Evolutionary conservation across 2,797 vertebrate species (phyloP).

Genomic region (Danionella dracula): DNA sequence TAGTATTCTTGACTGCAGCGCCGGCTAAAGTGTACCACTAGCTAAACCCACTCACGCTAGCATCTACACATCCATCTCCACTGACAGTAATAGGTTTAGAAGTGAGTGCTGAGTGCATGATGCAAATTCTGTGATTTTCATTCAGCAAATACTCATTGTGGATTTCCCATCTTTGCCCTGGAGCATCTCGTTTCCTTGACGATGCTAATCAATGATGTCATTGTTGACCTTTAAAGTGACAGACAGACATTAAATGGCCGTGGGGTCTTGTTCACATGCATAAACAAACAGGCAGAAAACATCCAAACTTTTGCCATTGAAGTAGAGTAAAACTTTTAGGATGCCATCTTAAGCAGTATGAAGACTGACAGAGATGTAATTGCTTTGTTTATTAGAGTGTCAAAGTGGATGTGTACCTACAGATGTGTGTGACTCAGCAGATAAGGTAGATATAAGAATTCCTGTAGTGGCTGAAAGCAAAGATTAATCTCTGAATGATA

Average conservation of each 20-base stretch:
- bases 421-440: conserved; percentile 11
- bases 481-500: conserved; percentile 31
- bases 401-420: conserved; percentile 23
- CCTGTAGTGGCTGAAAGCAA: conserved; percentile 21
- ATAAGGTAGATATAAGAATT: conserved; percentile 22
- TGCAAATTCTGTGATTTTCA: background rate
- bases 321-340: background rate
- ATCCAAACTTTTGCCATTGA: background rate
- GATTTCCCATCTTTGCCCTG: conserved; percentile 13
- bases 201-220: conserved; percentile 39
- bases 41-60: background rate
- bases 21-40: conserved; percentile 10
- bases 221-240: conserved; percentile 39
- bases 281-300: background rate
- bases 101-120: conserved; percentile 9
- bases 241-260: background rate
- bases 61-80: conserved; percentile 8
- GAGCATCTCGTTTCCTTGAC: conserved; percentile 8
- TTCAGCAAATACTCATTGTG: background rate
- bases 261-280: background rate
- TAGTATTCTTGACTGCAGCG: background rate
- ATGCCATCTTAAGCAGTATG: background rate
- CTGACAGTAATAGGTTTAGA: conserved; percentile 24
- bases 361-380: conserved; percentile 16
- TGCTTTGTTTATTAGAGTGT: conserved; percentile 29